Base-by-base conservation (phyloP, 2,113 vertebrate genomes). In the Rhinichthys klamathensis region DNA sequence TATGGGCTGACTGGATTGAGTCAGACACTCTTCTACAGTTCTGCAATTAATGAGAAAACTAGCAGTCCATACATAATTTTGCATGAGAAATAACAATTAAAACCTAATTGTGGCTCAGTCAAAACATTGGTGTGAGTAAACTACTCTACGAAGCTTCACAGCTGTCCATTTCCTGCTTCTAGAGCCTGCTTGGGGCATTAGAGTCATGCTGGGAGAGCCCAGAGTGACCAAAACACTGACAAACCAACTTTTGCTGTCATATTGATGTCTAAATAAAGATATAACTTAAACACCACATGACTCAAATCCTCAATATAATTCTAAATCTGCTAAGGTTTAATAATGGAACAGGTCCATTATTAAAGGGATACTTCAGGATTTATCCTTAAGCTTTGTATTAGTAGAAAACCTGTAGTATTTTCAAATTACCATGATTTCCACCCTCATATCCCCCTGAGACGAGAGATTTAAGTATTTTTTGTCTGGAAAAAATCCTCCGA, bases 131-230 rank as follows among this genome's bases (percentile, higher is more conserved):
- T 3, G 7, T 44, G 38, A 63, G 77, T 63, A 63, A 44, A 46
- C 23, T 27, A 63, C 35, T 7, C 30, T 27, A 61, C 6, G 23
- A 10, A 21, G 69, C 54, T 18, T 18, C 51, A 16, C 41, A 73
- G 41, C 21, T 65, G 38, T 46, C 58, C 15, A 76, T 63, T 84
- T 75, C 38, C 60, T 76, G 38, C 60, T 41, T 76, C 73, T 65
- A 46, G 1, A 54, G 27, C 6, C 21, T 3, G 41, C n/a, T 10
- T 41, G 58, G 69, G 74, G 67, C n/a, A 63, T 78, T 49, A 51
- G 44, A 49, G 51, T 51, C 54, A 49, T 78, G 75, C 16, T 54
- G 44, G n/a, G 16, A 54, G 41, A 76, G 60, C 44, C 73, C 44
- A 54, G 44, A 15, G 49, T 32, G 25, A 54, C 21, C 38, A 27